A percentile compares a stretch with the other conserved stretches of the same genome.
Conservation (phyloP, 2,113 vertebrate genomes). For the Suricata suricatta region DNA sequence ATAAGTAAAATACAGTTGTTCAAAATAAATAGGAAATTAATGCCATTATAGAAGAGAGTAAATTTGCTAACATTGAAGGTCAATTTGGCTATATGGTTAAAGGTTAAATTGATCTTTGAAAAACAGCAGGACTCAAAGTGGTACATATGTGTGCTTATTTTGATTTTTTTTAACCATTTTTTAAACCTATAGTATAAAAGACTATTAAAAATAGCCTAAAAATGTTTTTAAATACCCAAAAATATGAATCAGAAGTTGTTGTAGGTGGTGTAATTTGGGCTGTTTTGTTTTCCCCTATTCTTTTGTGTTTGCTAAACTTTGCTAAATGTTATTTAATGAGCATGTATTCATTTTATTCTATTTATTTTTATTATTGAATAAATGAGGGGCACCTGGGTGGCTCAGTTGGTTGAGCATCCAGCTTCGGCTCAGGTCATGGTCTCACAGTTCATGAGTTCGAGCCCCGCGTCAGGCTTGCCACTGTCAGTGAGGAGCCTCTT, state of each 20-base stretch:
- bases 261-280: neutral
- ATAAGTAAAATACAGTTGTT: neutral
- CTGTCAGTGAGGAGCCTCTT: too few relatives aligned
- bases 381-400: neutral
- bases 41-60: neutral
- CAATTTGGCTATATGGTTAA: neutral
- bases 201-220: slow-evolving; percentile 9
- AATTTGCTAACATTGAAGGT: neutral
- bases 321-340: neutral
- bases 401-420: too few relatives aligned
- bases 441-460: too few relatives aligned
- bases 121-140: neutral
- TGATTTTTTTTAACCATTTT: neutral
- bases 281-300: neutral
- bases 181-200: neutral
- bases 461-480: too few relatives aligned
- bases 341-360: neutral
- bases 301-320: neutral
- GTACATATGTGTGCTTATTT: neutral
- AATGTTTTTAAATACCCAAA: neutral
- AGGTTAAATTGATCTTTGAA: neutral
- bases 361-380: neutral
- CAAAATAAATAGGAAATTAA: neutral
- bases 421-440: too few relatives aligned
- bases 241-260: neutral